phyloP scores from a whole-genome alignment of 2,888 invertebrate genomes.

The Eristalinus sepulchralis region DNA sequence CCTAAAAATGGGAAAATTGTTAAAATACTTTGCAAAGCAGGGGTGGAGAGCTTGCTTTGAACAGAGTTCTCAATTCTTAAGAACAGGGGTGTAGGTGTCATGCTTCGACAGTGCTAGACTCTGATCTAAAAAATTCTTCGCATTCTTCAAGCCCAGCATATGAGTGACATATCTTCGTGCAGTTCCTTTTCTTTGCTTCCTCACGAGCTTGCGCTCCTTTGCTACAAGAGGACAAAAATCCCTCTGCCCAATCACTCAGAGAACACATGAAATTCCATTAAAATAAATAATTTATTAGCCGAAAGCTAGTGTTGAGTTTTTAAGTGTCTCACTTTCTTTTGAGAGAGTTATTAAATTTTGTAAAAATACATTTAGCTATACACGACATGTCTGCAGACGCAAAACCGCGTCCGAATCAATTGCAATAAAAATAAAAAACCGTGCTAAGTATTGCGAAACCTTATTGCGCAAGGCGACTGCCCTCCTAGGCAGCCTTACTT shows the following conservation, averaged over 20 bases:
- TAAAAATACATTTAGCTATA: constrained; percentile 30
- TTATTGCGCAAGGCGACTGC: background rate
- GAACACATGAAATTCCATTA: background rate
- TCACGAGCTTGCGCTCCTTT: too few relatives aligned
- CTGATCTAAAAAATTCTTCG: too few relatives aligned
- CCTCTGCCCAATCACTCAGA: background rate
- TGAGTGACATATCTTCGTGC: too few relatives aligned
- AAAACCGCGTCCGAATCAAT: constrained; percentile 6
- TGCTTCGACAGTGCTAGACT: too few relatives aligned
- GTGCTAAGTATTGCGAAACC: constrained; percentile 31
- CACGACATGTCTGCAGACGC: constrained; percentile 9
- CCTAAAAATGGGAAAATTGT: too few relatives aligned
- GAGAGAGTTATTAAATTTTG: background rate
- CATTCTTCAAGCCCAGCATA: too few relatives aligned
- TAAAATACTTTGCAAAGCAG: too few relatives aligned
- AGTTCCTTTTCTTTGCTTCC: too few relatives aligned
- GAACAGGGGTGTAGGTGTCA: too few relatives aligned
- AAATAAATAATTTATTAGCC: constrained; percentile 63
- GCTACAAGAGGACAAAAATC: too few relatives aligned
- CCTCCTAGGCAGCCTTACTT: constrained; percentile 17
- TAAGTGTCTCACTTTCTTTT: constrained; percentile 11
- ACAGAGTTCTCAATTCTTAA: too few relatives aligned
- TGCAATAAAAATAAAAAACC: background rate
- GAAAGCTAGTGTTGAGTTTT: constrained; percentile 13
- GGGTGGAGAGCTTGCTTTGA: too few relatives aligned